phyloP scores from a whole-genome alignment of 53 echinoderm and acorn worm genomes.

The Astropecten irregularis region DNA sequence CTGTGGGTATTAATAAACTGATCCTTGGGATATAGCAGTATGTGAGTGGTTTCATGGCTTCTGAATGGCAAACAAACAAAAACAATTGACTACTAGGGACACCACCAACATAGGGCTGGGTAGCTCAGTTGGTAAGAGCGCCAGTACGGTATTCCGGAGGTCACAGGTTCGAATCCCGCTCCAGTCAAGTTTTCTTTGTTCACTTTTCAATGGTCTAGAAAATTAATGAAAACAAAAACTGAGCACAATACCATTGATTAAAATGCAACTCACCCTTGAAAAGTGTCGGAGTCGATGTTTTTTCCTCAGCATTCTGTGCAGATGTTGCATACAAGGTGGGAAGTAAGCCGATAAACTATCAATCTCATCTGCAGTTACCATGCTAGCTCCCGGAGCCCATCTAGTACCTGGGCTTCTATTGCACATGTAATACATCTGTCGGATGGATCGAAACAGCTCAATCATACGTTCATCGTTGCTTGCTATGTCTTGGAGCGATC shows the following conservation, averaged over 20 bases:
- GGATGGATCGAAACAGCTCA: constrained; percentile 47
- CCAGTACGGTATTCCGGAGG: too few species aligned
- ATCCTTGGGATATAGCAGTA: too few species aligned
- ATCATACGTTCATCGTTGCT: constrained; percentile 72
- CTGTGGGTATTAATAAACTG: too few species aligned
- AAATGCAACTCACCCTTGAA: constrained; percentile 72
- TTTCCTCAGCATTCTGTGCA: constrained; percentile 68
- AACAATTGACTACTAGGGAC: too few species aligned
- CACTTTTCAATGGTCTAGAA: too few species aligned
- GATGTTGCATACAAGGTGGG: constrained; percentile 91
- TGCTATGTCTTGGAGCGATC: neutral
- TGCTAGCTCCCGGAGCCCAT: neutral
- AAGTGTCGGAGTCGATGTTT: constrained; percentile 91
- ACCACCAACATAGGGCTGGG: too few species aligned
- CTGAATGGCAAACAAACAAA: too few species aligned
- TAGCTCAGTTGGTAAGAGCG: too few species aligned
- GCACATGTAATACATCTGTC: constrained; percentile 33
- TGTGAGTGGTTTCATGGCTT: too few species aligned
- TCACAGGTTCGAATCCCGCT: too few species aligned
- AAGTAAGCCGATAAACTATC: constrained; percentile 57
- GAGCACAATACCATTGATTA: neutral
- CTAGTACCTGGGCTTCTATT: neutral
- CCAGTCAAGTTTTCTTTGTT: too few species aligned
- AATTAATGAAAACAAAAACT: too few species aligned
- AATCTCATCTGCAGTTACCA: constrained; percentile 34